These are phyloP conservation scores for Sciaenops ocellatus DNA, from an alignment of 2,797 vertebrate species.

Conservation along the genomic window DNA sequence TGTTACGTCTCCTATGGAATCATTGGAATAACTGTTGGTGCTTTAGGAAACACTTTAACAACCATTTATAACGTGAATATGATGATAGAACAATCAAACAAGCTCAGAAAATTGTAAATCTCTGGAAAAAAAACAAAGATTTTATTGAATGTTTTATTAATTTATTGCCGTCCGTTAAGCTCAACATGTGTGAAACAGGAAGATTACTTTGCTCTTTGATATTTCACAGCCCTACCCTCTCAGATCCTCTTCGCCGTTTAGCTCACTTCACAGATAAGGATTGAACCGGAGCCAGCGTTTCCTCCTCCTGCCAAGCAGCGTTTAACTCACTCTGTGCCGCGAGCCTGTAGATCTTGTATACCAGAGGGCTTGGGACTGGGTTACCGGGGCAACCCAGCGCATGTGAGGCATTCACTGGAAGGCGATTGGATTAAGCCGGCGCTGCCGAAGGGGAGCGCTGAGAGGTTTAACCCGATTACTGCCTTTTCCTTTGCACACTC, in stretches of 20 bases:
- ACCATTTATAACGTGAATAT: no score
- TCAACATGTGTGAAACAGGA: background rate
- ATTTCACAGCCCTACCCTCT: slow-evolving; percentile 9
- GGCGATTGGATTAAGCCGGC: slow-evolving; percentile 76
- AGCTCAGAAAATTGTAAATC: background rate
- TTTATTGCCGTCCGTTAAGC: background rate
- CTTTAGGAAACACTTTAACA: no score
- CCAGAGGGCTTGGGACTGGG: slow-evolving; percentile 48
- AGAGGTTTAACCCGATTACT: slow-evolving; percentile 79
- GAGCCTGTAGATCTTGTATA: slow-evolving; percentile 27
- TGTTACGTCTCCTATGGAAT: no score
- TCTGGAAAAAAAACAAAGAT: no score
- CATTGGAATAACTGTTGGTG: no score
- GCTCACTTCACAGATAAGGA: slow-evolving; percentile 43
- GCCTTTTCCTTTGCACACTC: slow-evolving; percentile 31
- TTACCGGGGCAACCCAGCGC: slow-evolving; percentile 73
- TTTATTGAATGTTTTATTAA: background rate
- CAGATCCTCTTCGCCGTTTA: slow-evolving; percentile 8
- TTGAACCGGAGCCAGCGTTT: slow-evolving; percentile 19
- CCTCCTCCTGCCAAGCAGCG: slow-evolving; percentile 35
- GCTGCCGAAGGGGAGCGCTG: slow-evolving; percentile 62
- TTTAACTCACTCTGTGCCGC: slow-evolving; percentile 21
- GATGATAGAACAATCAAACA: background rate
- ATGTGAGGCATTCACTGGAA: slow-evolving; percentile 68
- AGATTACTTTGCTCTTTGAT: slow-evolving; percentile 15